Base-by-base conservation (phyloP, 1,140 invertebrate species). In the Rhynchophorus ferrugineus region DNA sequence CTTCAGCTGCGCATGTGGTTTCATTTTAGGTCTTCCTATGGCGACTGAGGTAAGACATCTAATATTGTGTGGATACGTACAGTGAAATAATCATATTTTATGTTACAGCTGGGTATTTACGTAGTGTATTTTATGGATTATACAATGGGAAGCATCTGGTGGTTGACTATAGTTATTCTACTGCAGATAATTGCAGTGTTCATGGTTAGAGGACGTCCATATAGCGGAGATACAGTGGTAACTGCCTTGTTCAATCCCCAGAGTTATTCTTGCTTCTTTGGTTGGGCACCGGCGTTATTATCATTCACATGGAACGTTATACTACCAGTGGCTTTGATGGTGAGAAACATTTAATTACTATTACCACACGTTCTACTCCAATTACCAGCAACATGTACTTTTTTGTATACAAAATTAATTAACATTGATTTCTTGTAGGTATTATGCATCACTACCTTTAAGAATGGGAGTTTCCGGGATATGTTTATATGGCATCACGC, bases 271-370 rank as follows among this genome's bases (percentile, higher is more conserved):
- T 79, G 72, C 51, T 58, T 80, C 9, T 69, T 71, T 19, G 71
- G 73, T 38, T 77, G 82, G 73, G 78, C 78, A 5, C 83, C 84
- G 6, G 78, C 82, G 2, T 69, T 91, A 18, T 69, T 92, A 2
- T 85, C 87, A n/a, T 88, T 93, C 62, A 83, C 81, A 1, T 94
- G 91, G 90, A 93, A 89, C 67, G 85, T 93, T 3, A 73, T 91
- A 42, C 65, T 91, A 49, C 89, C 89, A 2, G 82, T 89, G 37
- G 73, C 78, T 3, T 69, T 91, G 38, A 79, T 88, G 70, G 87
- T 90, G 64, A 77, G 49, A 53, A 43, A 14, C 20, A 7, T 18
- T 34, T n/a, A n/a, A 18, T 21, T 20, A 17, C 8, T 38, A 16
- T 35, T n/a, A n/a, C n/a, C n/a, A n/a, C n/a, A n/a, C n/a, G n/a